A percentile compares a stretch with the other conserved stretches of the same genome.
Evolutionary conservation across 2,797 vertebrate genomes (phyloP).

Genomic region (Alfaro cultratus): DNA sequence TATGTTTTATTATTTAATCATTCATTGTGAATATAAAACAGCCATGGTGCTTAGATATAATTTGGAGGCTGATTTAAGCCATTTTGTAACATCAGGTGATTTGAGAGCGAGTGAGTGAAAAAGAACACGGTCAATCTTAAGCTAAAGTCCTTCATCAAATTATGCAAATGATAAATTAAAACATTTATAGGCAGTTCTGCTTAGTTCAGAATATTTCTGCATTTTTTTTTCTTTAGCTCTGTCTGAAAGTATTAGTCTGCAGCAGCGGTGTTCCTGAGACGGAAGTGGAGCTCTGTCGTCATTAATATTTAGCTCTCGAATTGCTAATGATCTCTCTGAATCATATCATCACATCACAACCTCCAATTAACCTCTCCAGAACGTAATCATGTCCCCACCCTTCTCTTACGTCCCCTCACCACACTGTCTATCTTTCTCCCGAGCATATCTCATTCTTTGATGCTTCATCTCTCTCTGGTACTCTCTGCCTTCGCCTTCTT

Average conservation of each 20-base stretch:
- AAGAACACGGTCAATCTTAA: background rate
- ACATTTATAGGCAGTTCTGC: slow-evolving; percentile 75
- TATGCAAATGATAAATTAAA: slow-evolving; percentile 78
- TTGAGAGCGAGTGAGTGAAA: background rate
- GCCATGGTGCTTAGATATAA: background rate
- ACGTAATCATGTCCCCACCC: slow-evolving; percentile 34
- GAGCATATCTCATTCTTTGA: slow-evolving; percentile 39
- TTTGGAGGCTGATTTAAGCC: background rate
- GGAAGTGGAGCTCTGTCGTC: slow-evolving; percentile 62
- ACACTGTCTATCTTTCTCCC: slow-evolving; percentile 23
- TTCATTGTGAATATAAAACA: background rate
- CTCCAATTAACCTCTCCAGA: slow-evolving; percentile 78
- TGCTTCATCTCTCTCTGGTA: slow-evolving; percentile 64
- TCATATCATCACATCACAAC: slow-evolving; percentile 76
- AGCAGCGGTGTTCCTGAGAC: slow-evolving; percentile 53
- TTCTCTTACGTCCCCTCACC: background rate
- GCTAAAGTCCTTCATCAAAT: slow-evolving; percentile 67
- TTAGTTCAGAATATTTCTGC: slow-evolving; percentile 61
- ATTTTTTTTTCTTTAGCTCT: slow-evolving; percentile 57
- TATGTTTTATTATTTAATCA: background rate
- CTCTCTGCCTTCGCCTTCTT: slow-evolving; percentile 64
- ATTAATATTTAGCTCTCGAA: slow-evolving; percentile 80
- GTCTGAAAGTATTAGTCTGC: slow-evolving; percentile 62
- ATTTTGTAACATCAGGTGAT: background rate
- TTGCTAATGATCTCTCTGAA: slow-evolving; percentile 78